Evolutionary conservation across 2,113 vertebrate genomes (phyloP).

Genomic region (Panthera leo): DNA sequence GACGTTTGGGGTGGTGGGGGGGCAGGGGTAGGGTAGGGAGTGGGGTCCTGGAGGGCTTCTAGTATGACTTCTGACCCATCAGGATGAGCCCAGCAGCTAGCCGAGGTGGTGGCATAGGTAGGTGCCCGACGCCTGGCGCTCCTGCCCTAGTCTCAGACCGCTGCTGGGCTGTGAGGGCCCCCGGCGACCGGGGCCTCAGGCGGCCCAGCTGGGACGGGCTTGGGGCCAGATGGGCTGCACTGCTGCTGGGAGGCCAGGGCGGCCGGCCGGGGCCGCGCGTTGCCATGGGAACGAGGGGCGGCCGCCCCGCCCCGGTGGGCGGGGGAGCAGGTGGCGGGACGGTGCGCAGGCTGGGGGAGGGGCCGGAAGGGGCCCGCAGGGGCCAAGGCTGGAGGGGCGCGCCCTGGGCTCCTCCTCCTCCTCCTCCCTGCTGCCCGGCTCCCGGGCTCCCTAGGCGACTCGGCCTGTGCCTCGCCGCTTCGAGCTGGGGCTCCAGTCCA

Average conservation of each 20-base stretch:
- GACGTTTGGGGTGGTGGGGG: not conserved
- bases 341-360: conserved; percentile 64
- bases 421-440: not conserved
- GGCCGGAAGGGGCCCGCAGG: conserved; percentile 67
- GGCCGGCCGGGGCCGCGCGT: not conserved
- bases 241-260: not conserved
- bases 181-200: not conserved
- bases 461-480: not conserved
- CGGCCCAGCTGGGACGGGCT: conserved; percentile 66
- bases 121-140: not conserved
- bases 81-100: not conserved
- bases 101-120: not conserved
- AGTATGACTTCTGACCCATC: not conserved
- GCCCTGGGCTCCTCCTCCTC: not conserved
- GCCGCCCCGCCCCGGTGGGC: conserved; percentile 54
- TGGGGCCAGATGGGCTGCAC: conserved; percentile 71
- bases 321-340: conserved; percentile 79
- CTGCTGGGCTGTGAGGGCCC: not conserved
- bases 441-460: not conserved
- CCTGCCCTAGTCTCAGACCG: not conserved
- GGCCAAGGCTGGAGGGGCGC: not conserved
- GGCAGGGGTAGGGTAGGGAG: not conserved
- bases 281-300: conserved; percentile 61
- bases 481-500: not conserved
- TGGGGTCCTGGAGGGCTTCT: not conserved